These are phyloP conservation scores for Leptinotarsa juncta DNA, from an alignment of 2,888 invertebrate species.

Conservation along the genomic window DNA sequence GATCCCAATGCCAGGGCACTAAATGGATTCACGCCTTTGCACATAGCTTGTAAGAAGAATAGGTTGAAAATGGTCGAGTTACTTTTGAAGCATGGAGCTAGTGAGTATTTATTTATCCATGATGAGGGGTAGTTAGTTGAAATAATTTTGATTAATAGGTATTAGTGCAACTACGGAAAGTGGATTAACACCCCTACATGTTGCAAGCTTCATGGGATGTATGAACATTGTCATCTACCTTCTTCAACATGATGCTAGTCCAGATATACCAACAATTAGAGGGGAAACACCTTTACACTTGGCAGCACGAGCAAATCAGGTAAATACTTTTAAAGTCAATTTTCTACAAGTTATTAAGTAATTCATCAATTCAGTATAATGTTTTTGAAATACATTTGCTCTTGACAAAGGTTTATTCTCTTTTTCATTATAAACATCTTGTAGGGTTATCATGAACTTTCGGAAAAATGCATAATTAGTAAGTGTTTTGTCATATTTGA, in stretches of 20 bases:
- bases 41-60: constrained; percentile 99
- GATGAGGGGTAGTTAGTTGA: not conserved
- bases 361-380: too few species aligned
- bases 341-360: too few species aligned
- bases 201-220: constrained; percentile 99
- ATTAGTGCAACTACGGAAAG: constrained; percentile 79
- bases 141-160: constrained; percentile 60
- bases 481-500: too few species aligned
- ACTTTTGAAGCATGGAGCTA: constrained; percentile 93
- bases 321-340: constrained; percentile 40
- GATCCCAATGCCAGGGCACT: constrained; percentile 96
- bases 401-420: too few species aligned
- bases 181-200: constrained; percentile 96
- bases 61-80: constrained; percentile 96
- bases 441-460: too few species aligned
- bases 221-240: constrained; percentile 98
- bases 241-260: constrained; percentile 92
- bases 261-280: constrained; percentile 94
- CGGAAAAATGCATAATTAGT: too few species aligned
- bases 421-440: too few species aligned
- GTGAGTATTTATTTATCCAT: constrained; percentile 64
- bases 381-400: too few species aligned
- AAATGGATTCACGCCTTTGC: constrained; percentile 97
- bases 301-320: constrained; percentile 95
- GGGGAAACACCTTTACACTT: constrained; percentile 97